Evolutionary conservation across 1,140 invertebrate species (phyloP), one percentile per base, ranked within the genome.

Genomic region (Himalopsyche phryganea): DNA sequence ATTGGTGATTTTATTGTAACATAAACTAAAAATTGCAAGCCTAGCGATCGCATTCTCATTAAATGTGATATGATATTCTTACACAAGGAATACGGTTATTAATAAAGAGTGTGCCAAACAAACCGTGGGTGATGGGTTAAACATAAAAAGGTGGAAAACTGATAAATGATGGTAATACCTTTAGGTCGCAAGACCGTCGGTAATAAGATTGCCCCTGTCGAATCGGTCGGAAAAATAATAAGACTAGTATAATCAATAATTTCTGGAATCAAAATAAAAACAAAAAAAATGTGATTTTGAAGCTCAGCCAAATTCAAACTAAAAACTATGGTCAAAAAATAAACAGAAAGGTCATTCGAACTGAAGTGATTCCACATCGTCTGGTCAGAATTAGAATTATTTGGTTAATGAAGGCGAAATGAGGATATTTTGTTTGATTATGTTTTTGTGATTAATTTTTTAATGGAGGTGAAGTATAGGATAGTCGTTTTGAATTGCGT

Each of bases 201-300:
- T 71, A 85, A 81, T 71, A 83, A 80, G 65, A 85, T 82, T 57
- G 80, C 82, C 72, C 88, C 87, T 66, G 81, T 81, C 57, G 87
- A 85, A 81, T 90, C 86, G 70, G 87, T 89, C 67, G 88, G 87
- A 77, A 87, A 89, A 73, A 86, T 79, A 76, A 87, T 80, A 76
- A 86, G 81, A 78, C 82, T 86, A 83, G 63, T 62, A 62, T 86
- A 86, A 80, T 88, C 85, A 81, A 84, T 82, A 71, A 84, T 81
- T 80, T 88, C 86, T 89, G 85, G 74, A 85, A 85, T 71, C 67
- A 79, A 76, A 80, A 75, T 73, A 71, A 75, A 70, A 74, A 71
- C 58, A 67, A 66, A 70, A 52, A 20, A 54, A 65, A 66, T 65
- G 65, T 45, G 64, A 62, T 61, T 64, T 66, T 62, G 23, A 28